A percentile compares a stretch with the other conserved stretches of the same genome.
These are phyloP conservation scores for Artibeus jamaicensis DNA, from an alignment of 2,797 vertebrate genomes.

Conservation along the genomic window DNA sequence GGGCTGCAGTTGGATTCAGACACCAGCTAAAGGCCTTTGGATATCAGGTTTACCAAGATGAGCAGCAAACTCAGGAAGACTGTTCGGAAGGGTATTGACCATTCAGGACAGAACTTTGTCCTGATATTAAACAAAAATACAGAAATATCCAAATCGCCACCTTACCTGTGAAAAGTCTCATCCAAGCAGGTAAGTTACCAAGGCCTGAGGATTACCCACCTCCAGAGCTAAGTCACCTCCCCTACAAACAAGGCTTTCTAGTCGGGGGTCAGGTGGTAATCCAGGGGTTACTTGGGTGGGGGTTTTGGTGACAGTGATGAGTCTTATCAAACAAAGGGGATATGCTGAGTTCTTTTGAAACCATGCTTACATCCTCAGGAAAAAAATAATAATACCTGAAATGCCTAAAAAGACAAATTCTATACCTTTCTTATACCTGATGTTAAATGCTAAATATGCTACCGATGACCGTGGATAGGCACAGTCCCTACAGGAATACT, in stretches of 20 bases:
- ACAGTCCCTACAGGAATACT: neutral
- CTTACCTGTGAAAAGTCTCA: neutral
- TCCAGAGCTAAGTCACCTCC: neutral
- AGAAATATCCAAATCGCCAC: neutral
- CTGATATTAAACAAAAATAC: neutral
- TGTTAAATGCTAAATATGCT: neutral
- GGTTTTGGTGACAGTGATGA: neutral
- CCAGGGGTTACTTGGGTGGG: neutral
- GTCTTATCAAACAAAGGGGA: neutral
- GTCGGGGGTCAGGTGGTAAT: neutral
- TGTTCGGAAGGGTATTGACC: neutral
- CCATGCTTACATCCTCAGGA: neutral
- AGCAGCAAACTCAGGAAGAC: neutral
- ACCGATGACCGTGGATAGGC: neutral
- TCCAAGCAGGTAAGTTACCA: neutral
- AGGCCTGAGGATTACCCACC: neutral
- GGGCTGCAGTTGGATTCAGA: neutral
- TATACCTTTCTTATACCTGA: neutral
- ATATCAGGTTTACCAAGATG: neutral
- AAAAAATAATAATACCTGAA: neutral
- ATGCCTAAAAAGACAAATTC: neutral
- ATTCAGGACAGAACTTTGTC: neutral
- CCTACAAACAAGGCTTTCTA: neutral
- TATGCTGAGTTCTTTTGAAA: neutral
- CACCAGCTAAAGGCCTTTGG: neutral